These are phyloP conservation scores for Drosophila rhopaloa DNA, from an alignment of 1,140 invertebrate species.

Conservation along the genomic window DNA sequence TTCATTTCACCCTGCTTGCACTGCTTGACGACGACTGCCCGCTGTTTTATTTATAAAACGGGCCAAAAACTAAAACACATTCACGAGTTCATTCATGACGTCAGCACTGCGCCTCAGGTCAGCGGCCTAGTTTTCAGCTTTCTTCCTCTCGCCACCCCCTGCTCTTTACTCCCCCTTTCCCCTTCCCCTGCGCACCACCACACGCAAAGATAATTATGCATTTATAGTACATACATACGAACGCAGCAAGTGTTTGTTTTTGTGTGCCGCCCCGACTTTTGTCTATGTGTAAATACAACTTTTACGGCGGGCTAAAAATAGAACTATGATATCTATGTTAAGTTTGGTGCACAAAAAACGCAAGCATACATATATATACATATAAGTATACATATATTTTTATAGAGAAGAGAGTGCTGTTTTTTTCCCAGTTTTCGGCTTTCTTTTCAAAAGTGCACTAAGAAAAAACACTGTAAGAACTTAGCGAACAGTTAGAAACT, in stretches of 20 bases:
- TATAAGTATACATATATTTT: background rate
- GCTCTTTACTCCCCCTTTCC: conserved; percentile 2
- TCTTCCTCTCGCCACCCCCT: conserved; percentile 1
- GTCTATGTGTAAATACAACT: conserved; percentile 55
- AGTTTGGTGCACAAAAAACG: conserved; percentile 27
- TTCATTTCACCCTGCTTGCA: conserved; percentile 17
- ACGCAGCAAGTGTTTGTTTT: conserved; percentile 23
- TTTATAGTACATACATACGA: conserved; percentile 28
- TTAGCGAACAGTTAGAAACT: background rate
- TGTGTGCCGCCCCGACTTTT: conserved; percentile 22
- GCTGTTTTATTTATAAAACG: conserved; percentile 54
- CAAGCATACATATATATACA: background rate
- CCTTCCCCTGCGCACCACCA: background rate
- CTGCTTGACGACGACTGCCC: conserved; percentile 39
- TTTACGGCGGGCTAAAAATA: conserved; percentile 75
- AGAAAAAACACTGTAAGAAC: too few relatives aligned
- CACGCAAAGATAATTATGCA: conserved; percentile 56
- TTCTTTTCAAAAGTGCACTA: background rate
- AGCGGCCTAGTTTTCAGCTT: conserved; percentile 79
- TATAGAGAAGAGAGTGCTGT: conserved; percentile 9
- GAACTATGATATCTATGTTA: conserved; percentile 67
- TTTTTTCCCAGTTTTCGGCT: conserved; percentile 7
- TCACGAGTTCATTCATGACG: conserved; percentile 83
- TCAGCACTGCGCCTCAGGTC: conserved; percentile 79
- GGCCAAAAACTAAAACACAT: conserved; percentile 56